A percentile compares a stretch with the other conserved stretches of the same genome.
Evolutionary conservation across 1,140 invertebrate species (phyloP).

Genomic region (Nasonia longicornis): DNA sequence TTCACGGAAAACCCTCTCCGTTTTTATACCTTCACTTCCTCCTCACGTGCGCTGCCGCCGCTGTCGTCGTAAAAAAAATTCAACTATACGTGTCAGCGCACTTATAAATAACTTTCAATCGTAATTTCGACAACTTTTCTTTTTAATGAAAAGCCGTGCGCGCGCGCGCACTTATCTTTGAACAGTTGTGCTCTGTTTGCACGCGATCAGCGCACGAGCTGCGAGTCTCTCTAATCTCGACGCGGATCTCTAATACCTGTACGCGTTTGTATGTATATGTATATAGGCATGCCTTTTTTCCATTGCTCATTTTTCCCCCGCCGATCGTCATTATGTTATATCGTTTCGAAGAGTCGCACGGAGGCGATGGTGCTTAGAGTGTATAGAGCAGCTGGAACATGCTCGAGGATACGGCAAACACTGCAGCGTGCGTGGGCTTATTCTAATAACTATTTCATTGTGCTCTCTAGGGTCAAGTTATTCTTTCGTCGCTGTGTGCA

Average conservation of each 20-base stretch:
- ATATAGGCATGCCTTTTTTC: background rate
- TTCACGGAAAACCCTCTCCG: too few species aligned
- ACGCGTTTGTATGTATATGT: background rate
- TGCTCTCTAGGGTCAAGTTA: background rate
- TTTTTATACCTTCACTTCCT: too few species aligned
- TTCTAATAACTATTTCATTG: background rate
- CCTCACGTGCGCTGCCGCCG: too few species aligned
- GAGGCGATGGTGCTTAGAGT: background rate
- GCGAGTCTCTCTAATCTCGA: slow-evolving; percentile 6
- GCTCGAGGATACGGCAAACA: background rate
- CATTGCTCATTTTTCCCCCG: background rate
- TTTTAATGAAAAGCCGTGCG: background rate
- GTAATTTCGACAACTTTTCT: background rate
- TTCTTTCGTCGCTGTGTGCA: background rate
- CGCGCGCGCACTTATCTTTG: background rate
- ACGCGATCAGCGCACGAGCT: background rate
- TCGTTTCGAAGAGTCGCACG: background rate
- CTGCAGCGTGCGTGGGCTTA: background rate
- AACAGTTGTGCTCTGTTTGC: slow-evolving; percentile 11
- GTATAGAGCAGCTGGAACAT: background rate
- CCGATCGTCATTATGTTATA: background rate
- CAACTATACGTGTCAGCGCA: background rate
- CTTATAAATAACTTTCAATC: background rate
- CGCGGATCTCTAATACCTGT: background rate
- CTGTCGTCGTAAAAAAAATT: too few species aligned